Evolutionary conservation across 2,888 invertebrate species (phyloP).

Genomic region (Monoplex corrugatus): DNA sequence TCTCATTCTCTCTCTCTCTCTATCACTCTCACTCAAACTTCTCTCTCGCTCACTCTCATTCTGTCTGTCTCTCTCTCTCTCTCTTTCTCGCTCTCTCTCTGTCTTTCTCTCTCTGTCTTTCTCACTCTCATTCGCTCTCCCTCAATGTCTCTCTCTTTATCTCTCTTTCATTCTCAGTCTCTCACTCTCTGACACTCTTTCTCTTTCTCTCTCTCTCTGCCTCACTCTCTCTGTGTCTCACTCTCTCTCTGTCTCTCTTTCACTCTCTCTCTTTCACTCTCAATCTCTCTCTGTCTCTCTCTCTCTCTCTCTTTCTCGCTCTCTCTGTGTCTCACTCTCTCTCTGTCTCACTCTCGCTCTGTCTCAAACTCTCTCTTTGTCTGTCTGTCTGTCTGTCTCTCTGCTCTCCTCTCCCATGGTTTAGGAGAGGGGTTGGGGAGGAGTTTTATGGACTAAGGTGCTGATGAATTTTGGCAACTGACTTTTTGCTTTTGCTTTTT

Average conservation of each 20-base stretch:
- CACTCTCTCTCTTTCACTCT: no score
- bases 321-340: background rate
- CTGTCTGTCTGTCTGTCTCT: background rate
- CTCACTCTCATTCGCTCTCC: background rate
- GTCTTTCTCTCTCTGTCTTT: background rate
- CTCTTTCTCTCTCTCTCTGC: no score
- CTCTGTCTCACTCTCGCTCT: background rate
- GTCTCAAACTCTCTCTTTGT: no score
- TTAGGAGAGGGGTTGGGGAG: background rate
- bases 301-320: no score
- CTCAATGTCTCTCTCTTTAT: background rate
- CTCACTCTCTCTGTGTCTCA: no score
- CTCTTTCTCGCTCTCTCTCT: no score
- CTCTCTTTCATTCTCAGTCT: background rate
- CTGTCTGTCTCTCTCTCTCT: no score
- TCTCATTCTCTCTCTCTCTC: no score
- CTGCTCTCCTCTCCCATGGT: background rate
- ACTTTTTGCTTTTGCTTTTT: background rate
- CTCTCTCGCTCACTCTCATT: no score
- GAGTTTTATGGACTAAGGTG: background rate
- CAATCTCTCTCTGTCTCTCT: no score
- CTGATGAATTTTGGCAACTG: background rate
- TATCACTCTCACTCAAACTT: no score
- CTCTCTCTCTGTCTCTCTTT: no score
- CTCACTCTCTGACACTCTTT: background rate